phyloP scores from a whole-genome alignment of 1,140 invertebrate genomes.

The Drosophila sulfurigaster region DNA sequence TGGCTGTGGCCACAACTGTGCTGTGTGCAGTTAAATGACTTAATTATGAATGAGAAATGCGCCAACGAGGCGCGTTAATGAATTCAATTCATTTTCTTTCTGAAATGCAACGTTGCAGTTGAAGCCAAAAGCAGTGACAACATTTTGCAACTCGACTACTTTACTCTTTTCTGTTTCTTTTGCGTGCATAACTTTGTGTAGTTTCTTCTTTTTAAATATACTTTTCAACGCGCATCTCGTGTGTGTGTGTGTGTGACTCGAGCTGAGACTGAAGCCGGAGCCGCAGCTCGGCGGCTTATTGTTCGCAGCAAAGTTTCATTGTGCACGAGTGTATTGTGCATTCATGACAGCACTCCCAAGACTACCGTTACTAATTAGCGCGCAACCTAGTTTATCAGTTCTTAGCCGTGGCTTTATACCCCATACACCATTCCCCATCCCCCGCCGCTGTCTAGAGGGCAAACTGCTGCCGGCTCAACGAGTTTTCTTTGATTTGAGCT shows the following conservation, averaged over 20 bases:
- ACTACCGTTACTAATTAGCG: conserved; percentile 77
- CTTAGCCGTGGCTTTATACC: conserved; percentile 58
- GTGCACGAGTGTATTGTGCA: conserved; percentile 49
- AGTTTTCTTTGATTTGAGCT: conserved; percentile 53
- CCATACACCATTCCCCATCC: too few species aligned
- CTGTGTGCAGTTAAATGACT: conserved; percentile 3
- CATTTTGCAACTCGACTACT: conserved; percentile 10
- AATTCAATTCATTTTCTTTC: conserved; percentile 17
- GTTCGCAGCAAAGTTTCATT: conserved; percentile 56
- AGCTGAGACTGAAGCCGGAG: not conserved
- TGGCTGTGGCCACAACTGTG: conserved; percentile 22
- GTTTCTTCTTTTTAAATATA: not conserved
- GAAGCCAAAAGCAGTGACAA: too few species aligned
- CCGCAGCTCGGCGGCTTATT: conserved; percentile 49
- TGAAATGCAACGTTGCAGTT: conserved; percentile 13
- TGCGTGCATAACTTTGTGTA: not conserved
- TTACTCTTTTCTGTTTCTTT: conserved; percentile 2
- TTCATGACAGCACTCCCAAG: conserved; percentile 65
- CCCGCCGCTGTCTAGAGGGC: not conserved
- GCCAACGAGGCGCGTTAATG: conserved; percentile 7
- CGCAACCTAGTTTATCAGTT: conserved; percentile 81
- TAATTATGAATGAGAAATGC: conserved; percentile 25
- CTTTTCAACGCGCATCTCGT: not conserved
- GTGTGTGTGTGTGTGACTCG: conserved; percentile 15
- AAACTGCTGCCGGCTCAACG: conserved; percentile 5